Evolutionary conservation across 53 echinoderm and acorn worm species (phyloP).

Genomic region (Hippasteria phrygiana): DNA sequence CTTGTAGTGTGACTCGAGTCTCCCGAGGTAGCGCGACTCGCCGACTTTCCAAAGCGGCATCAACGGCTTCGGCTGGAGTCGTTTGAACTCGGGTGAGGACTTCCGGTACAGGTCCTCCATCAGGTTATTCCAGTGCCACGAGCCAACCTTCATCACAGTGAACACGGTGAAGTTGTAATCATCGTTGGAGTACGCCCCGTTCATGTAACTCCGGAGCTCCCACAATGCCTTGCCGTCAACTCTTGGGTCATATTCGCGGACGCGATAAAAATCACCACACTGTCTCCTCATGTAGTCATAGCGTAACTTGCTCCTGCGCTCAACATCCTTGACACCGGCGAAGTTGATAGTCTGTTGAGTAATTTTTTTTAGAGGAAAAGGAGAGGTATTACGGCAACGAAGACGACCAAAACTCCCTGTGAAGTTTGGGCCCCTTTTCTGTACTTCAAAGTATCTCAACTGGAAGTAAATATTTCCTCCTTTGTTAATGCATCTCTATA

Average conservation of each 20-base stretch:
- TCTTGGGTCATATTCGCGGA: not conserved
- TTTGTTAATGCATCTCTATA: too few relatives aligned
- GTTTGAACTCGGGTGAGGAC: not conserved
- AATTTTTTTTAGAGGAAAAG: too few relatives aligned
- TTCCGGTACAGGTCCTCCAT: not conserved
- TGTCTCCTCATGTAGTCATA: not conserved
- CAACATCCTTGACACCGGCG: too few relatives aligned
- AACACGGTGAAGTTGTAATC: conserved; percentile 30
- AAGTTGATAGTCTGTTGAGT: too few relatives aligned
- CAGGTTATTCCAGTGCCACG: conserved; percentile 13
- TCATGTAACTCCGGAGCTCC: not conserved
- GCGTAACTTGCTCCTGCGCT: not conserved
- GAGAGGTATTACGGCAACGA: too few relatives aligned
- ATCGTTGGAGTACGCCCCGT: not conserved
- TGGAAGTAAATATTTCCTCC: too few relatives aligned
- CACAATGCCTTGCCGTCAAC: not conserved
- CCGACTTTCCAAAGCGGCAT: not conserved
- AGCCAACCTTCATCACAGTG: conserved; percentile 24
- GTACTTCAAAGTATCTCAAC: too few relatives aligned
- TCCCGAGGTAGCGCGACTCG: not conserved
- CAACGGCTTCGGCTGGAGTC: not conserved
- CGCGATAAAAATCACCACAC: not conserved
- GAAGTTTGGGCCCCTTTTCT: too few relatives aligned
- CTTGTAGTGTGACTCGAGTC: conserved; percentile 6
- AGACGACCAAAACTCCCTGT: too few relatives aligned